A percentile compares a stretch with the other conserved stretches of the same genome.
These are phyloP conservation scores for Microctenopoma steveboyesi DNA, from an alignment of 2,797 vertebrate species.

Conservation along the genomic window DNA sequence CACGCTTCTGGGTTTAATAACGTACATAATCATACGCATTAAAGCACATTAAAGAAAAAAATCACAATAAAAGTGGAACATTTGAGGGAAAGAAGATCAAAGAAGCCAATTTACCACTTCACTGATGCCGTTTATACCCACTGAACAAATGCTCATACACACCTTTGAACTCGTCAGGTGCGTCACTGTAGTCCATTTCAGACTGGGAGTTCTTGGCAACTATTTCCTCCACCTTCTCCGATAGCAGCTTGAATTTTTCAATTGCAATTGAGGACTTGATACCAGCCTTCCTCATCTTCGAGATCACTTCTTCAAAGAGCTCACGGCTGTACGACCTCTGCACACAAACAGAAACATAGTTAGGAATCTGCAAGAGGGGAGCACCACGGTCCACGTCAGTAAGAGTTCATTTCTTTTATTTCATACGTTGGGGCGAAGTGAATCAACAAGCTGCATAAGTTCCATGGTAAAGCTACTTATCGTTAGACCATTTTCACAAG, in stretches of 20 bases:
- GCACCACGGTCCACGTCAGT: neutral
- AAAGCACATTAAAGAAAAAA: neutral
- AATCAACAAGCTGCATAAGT: neutral
- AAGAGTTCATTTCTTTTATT: neutral
- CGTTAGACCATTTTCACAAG: neutral
- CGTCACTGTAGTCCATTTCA: conserved; percentile 98
- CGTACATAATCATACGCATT: too few relatives aligned
- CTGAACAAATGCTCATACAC: conserved; percentile 15
- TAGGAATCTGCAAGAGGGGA: neutral
- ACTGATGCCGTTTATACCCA: neutral
- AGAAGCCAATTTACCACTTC: neutral
- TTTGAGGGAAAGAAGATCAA: neutral
- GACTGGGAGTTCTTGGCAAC: conserved; percentile 97
- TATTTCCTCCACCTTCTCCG: conserved; percentile 97
- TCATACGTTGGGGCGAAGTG: neutral
- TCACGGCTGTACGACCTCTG: conserved; percentile 98
- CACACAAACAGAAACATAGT: conserved; percentile 7
- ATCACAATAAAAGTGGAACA: neutral
- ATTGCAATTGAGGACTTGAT: conserved; percentile 99
- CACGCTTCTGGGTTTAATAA: too few relatives aligned
- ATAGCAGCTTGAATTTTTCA: conserved; percentile 98
- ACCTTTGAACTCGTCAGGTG: conserved; percentile 98
- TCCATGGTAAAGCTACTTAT: neutral
- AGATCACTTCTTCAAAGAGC: conserved; percentile 98
- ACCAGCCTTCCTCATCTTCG: conserved; percentile 98